Conservation (phyloP, 2,113 vertebrate genomes). For the Pungitius pungitius region DNA sequence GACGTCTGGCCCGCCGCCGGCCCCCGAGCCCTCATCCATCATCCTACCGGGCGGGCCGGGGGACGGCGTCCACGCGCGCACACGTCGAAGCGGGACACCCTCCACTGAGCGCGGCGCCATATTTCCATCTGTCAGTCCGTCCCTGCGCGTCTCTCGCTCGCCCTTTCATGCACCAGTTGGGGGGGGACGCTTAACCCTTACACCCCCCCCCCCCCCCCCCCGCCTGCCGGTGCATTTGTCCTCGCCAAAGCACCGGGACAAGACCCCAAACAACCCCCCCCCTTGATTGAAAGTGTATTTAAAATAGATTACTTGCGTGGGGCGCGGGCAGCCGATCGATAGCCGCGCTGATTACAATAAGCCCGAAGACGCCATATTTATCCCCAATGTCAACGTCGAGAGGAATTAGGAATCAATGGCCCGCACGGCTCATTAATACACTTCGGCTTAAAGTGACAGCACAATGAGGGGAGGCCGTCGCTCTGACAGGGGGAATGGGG, state of each 20-base stretch:
- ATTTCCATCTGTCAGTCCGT: conserved; percentile 19
- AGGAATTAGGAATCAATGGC: conserved; percentile 97
- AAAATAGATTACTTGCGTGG: conserved; percentile 90
- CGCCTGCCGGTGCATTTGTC: neutral
- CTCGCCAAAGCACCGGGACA: conserved; percentile 13
- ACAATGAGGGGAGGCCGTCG: conserved; percentile 64
- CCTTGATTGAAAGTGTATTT: conserved; percentile 83
- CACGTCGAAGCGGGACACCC: conserved; percentile 35
- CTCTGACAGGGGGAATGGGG: conserved; percentile 42
- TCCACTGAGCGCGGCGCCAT: neutral
- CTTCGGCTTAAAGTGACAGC: conserved; percentile 74
- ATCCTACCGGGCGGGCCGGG: too few relatives aligned
- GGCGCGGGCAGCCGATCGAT: conserved; percentile 85
- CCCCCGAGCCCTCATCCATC: conserved; percentile 76
- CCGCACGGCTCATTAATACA: conserved; percentile 84
- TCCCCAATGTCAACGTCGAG: conserved; percentile 84
- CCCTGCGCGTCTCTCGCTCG: conserved; percentile 10
- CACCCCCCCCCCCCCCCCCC: neutral
- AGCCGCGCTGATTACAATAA: conserved; percentile 88
- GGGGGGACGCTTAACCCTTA: conserved; percentile 9
- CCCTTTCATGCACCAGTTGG: neutral
- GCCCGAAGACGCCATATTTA: conserved; percentile 83
- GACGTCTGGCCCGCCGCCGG: conserved; percentile 61
- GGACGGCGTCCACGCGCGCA: too few relatives aligned
- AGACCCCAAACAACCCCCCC: conserved; percentile 37